Evolutionary conservation across 2,888 invertebrate genomes (phyloP).

Genomic region (Nephrotoma guestfalica): DNA sequence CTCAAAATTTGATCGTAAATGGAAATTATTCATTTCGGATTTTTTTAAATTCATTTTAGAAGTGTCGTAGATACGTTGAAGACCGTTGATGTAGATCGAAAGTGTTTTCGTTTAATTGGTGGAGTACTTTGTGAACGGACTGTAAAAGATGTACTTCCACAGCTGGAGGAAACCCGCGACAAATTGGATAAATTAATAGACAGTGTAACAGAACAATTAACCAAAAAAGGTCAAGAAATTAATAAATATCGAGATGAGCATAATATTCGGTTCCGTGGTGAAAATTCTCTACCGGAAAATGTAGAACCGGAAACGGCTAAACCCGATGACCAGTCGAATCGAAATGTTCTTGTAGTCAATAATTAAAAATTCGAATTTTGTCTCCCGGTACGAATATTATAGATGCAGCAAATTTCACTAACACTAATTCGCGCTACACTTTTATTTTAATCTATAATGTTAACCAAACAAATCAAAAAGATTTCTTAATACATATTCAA

Average conservation of each 20-base stretch:
- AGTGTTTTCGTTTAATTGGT: slow-evolving; percentile 87
- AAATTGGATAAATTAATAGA: slow-evolving; percentile 67
- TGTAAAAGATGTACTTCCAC: slow-evolving; percentile 81
- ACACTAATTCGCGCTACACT: background rate
- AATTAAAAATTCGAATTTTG: slow-evolving; percentile 12
- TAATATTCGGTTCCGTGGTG: slow-evolving; percentile 70
- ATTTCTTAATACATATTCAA: background rate
- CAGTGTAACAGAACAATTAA: slow-evolving; percentile 63
- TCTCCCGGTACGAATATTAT: background rate
- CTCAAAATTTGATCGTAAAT: slow-evolving; percentile 12
- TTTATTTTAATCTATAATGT: background rate
- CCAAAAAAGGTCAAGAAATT: slow-evolving; percentile 76
- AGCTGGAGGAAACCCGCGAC: slow-evolving; percentile 62
- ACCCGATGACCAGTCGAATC: slow-evolving; percentile 23
- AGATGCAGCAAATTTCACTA: background rate
- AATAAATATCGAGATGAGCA: slow-evolving; percentile 84
- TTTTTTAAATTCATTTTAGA: slow-evolving; percentile 37
- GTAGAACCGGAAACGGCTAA: slow-evolving; percentile 25
- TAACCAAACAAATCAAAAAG: background rate
- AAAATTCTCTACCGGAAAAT: slow-evolving; percentile 28
- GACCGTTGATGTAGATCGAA: slow-evolving; percentile 66
- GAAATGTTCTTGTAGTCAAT: slow-evolving; percentile 40
- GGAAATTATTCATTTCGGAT: background rate
- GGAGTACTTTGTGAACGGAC: slow-evolving; percentile 87
- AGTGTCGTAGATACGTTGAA: slow-evolving; percentile 88